Conservation (phyloP, 2,113 vertebrate genomes). For the Anarhynchus alexandrinus region DNA sequence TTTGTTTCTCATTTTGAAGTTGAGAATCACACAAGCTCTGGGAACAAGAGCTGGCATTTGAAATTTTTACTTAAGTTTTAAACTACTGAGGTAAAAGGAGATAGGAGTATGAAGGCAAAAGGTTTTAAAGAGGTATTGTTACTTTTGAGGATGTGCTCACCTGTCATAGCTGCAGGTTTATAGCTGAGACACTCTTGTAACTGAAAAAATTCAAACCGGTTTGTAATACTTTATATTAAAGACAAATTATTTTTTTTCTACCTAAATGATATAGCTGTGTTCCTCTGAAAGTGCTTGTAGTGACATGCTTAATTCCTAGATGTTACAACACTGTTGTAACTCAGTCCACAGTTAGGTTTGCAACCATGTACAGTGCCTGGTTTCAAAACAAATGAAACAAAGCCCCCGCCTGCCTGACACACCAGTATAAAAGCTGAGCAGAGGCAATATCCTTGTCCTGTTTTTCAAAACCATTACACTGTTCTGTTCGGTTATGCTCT, state of each 20-base stretch:
- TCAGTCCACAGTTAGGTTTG: not conserved
- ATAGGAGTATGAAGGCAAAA: not conserved
- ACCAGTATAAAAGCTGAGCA: not conserved
- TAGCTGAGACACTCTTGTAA: not conserved
- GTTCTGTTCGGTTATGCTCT: rapidly evolving
- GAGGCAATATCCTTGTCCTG: not conserved
- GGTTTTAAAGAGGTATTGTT: not conserved
- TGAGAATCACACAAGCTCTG: not conserved
- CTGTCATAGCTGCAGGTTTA: not conserved
- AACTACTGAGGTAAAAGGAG: not conserved
- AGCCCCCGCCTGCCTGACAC: not conserved
- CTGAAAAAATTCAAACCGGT: not conserved
- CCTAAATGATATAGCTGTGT: not conserved
- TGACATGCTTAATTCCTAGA: rapidly evolving
- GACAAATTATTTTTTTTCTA: not conserved
- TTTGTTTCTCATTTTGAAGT: not conserved
- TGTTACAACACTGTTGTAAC: not conserved
- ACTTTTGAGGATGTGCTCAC: not conserved
- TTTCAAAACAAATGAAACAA: not conserved
- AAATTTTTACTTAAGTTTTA: not conserved
- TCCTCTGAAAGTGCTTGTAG: not conserved
- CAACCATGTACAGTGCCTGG: not conserved
- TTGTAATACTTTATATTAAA: not conserved
- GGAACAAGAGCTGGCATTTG: not conserved
- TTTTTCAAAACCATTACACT: not conserved